Conservation (phyloP, 2,113 vertebrate species). For the Anser brachyrhynchus region DNA sequence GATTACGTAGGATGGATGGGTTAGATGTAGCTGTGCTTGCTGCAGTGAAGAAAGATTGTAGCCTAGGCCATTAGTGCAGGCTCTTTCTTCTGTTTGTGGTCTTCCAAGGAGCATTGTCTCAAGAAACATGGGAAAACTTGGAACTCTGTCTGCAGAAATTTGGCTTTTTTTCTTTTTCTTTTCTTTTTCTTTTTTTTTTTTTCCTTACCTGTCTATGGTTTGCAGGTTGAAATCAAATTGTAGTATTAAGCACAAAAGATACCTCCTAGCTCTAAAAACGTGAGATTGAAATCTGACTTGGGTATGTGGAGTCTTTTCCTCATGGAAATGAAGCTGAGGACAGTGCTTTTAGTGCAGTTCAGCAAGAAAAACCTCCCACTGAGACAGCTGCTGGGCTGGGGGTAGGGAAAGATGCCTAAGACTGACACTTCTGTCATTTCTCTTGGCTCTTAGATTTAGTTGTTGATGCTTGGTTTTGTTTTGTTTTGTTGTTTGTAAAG, state of each 20-base stretch:
- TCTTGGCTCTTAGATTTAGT: background rate
- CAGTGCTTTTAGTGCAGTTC: background rate
- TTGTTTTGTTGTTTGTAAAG: background rate
- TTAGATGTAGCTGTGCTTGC: background rate
- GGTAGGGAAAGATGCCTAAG: background rate
- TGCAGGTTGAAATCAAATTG: background rate
- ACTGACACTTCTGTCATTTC: background rate
- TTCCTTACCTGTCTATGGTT: background rate
- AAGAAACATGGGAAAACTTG: background rate
- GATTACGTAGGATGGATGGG: background rate
- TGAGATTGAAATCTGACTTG: background rate
- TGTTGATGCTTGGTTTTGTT: background rate
- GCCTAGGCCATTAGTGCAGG: background rate
- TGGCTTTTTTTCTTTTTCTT: background rate
- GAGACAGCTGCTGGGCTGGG: background rate
- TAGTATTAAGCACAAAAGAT: background rate
- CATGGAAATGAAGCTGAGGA: background rate
- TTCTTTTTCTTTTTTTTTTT: too few species aligned
- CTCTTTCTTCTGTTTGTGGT: background rate
- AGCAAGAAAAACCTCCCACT: background rate
- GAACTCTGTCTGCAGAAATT: background rate
- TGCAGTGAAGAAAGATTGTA: background rate
- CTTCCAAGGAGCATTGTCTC: background rate
- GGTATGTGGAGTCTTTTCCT: background rate
- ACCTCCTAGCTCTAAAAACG: background rate